phyloP scores from a whole-genome alignment of 2,113 vertebrate species.

The Tor tambroides region DNA sequence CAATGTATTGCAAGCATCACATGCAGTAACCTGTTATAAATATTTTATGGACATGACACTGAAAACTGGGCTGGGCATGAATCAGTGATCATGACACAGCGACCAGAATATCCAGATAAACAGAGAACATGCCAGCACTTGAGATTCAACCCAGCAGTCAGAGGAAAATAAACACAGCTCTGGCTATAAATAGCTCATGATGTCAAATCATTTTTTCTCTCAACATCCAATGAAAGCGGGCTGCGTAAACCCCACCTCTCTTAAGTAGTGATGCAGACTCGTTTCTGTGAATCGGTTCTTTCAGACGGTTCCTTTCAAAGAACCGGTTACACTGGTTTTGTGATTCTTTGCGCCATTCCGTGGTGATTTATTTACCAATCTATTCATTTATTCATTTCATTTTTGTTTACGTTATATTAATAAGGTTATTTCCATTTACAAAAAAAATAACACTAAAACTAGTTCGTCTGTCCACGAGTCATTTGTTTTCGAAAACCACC shows the following conservation, averaged over 20 bases:
- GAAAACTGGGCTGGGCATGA: neutral
- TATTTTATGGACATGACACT: neutral
- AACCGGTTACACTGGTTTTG: too few relatives aligned
- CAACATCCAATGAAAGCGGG: slow-evolving; percentile 31
- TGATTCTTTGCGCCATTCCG: neutral
- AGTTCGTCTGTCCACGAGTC: too few relatives aligned
- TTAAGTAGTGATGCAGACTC: neutral
- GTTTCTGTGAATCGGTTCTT: slow-evolving; percentile 24
- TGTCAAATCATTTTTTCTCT: neutral
- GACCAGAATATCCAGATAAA: slow-evolving; percentile 40
- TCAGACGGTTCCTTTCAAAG: neutral
- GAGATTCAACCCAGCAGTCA: neutral
- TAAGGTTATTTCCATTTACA: neutral
- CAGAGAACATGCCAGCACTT: slow-evolving; percentile 27
- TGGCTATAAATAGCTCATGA: slow-evolving; percentile 43
- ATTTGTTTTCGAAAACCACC: too few relatives aligned
- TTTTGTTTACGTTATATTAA: neutral
- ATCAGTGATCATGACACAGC: neutral
- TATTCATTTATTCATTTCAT: neutral
- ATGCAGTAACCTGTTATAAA: neutral
- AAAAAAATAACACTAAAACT: neutral
- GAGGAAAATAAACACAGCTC: slow-evolving; percentile 20
- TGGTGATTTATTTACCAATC: neutral
- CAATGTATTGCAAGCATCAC: neutral
- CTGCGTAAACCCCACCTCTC: slow-evolving; percentile 15